Evolutionary conservation across 2,888 invertebrate genomes (phyloP).

Genomic region (Scaptomyza tumidula): DNA sequence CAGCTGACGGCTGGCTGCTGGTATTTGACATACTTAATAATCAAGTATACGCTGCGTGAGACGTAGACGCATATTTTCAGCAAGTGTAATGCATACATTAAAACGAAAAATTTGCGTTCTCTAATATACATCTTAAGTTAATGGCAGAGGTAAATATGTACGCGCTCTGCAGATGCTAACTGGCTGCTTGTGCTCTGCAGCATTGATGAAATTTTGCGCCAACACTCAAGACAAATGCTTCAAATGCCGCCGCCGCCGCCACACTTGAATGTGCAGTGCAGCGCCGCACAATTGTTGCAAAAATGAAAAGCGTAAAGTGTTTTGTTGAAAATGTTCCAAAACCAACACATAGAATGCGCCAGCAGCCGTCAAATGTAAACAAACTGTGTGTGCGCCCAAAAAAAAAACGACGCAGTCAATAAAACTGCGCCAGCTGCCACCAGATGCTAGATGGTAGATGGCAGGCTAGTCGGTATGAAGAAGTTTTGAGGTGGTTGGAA

Average conservation of each 20-base stretch:
- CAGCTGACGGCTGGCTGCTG: slow-evolving; percentile 41
- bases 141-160: slow-evolving; percentile 45
- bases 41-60: slow-evolving; percentile 63
- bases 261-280: slow-evolving; percentile 68
- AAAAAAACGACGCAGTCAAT: slow-evolving; percentile 63
- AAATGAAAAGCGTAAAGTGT: slow-evolving; percentile 73
- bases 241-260: slow-evolving; percentile 39
- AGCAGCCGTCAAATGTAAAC: slow-evolving; percentile 58
- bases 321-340: slow-evolving; percentile 80
- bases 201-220: slow-evolving; percentile 52
- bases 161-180: slow-evolving; percentile 7
- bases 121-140: slow-evolving; percentile 47
- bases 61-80: slow-evolving; percentile 9
- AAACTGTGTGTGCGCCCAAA: slow-evolving; percentile 48
- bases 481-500: slow-evolving; percentile 21
- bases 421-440: slow-evolving; percentile 66
- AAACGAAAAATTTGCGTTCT: slow-evolving; percentile 37
- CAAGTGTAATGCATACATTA: slow-evolving; percentile 34
- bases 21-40: slow-evolving; percentile 62
- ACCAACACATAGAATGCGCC: slow-evolving; percentile 57
- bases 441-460: slow-evolving; percentile 10
- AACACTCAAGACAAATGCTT: slow-evolving; percentile 60
- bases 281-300: slow-evolving; percentile 55
- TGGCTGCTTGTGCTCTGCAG: background rate
- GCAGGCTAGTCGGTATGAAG: background rate